Evolutionary conservation across 2,113 vertebrate genomes (phyloP).

Genomic region (Benitochromis conjunctus): DNA sequence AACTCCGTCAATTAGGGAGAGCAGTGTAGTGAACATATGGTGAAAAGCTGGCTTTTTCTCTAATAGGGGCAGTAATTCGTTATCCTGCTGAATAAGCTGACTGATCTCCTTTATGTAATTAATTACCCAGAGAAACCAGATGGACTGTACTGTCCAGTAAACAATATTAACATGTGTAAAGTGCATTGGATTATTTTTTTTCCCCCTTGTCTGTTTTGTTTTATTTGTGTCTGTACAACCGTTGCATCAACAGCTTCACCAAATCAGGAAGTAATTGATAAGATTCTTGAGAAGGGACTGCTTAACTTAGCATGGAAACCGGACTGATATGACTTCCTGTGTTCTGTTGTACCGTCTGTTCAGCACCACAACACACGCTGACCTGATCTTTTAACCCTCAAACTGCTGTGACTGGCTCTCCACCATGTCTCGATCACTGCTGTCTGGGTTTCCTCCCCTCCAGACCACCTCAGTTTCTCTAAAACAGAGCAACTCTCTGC

Average conservation of each 20-base stretch:
- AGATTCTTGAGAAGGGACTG: slow-evolving; percentile 11
- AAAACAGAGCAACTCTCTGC: background rate
- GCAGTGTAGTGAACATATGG: slow-evolving; percentile 28
- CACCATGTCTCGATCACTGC: background rate
- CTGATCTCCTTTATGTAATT: slow-evolving; percentile 28
- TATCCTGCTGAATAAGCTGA: slow-evolving; percentile 43
- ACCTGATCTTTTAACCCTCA: slow-evolving; percentile 30
- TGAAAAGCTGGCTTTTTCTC: slow-evolving; percentile 1
- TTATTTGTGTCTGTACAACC: background rate
- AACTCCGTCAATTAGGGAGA: background rate
- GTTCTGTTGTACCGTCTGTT: background rate
- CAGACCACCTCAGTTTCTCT: slow-evolving; percentile 13
- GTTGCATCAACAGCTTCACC: background rate
- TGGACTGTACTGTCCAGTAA: background rate
- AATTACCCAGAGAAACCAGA: slow-evolving; percentile 23
- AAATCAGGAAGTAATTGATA: slow-evolving; percentile 51
- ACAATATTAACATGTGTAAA: background rate
- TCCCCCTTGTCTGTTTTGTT: background rate
- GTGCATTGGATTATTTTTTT: background rate
- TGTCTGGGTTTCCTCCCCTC: slow-evolving; percentile 45
- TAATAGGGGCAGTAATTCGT: background rate
- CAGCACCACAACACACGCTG: background rate
- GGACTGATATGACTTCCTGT: slow-evolving; percentile 39
- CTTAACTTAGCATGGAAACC: background rate
- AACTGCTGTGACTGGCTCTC: slow-evolving; percentile 2